Base-by-base conservation (phyloP, 2,797 vertebrate species). In the Peromyscus aztecus region DNA sequence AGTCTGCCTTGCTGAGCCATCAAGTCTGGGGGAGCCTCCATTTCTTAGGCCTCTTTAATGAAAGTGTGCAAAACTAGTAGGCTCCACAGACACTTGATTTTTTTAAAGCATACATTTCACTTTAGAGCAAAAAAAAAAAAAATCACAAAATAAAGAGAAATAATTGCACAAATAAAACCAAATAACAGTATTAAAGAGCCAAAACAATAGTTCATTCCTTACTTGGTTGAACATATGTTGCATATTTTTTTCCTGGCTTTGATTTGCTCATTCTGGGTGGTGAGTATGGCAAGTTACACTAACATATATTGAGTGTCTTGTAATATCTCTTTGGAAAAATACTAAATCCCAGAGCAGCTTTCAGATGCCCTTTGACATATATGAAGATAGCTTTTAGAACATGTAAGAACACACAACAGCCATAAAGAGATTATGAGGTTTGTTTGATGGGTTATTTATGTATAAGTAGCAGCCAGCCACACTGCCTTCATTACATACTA, bases 101-200 rank as follows among this genome's bases (percentile, higher is more conserved):
- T 91, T 94, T 43, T 34, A 81, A 90, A 80, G 80, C 52, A 24
- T 61, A 27, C 63, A 76, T 52, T 89, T 43, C 14, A 46, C 73
- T 94, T 90, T 59, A 92, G 49, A 89, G 82, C 46, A 23, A 34
- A 55, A 55, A 55, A 55, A 55, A 49, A 52, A 52, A 55, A 21
- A 94, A 95, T 86, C 71, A 80, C 85, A 95, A 92, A 93, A 85
- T 93, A 92, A 80, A 96, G 84, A 55, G 82, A 96, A 94, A 92
- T 76, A 46, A 37, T 94, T 88, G 2, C 88, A 85, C 24, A 87
- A 76, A 89, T 59, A 46, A 24, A 89, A 34, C 43, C 43, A 80
- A 78, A 31, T 29, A 91, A 27, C 59, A 63, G 52, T 85, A 84
- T 92, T 71, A 89, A 94, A 83, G 71, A 85, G 77, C 55, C 86